A percentile compares a stretch with the other conserved stretches of the same genome.
These are phyloP conservation scores for Hydropotes inermis DNA, from an alignment of 2,113 vertebrate genomes.

Conservation along the genomic window DNA sequence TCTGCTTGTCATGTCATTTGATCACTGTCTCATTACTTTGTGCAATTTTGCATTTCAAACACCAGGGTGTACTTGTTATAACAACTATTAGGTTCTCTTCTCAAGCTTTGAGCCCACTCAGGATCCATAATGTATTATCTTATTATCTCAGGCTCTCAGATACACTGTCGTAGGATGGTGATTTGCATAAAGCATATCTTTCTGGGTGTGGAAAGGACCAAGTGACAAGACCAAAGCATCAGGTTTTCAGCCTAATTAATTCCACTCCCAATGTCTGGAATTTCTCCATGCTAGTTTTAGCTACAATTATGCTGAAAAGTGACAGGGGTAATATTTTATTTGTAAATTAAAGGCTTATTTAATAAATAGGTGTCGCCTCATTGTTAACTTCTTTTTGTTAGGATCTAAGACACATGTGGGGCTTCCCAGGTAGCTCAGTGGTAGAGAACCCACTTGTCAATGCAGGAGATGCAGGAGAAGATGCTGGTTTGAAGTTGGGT, in stretches of 20 bases:
- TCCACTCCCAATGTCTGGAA: neutral
- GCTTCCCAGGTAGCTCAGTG: neutral
- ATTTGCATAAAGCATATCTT: conserved; percentile 50
- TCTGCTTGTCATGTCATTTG: conserved; percentile 31
- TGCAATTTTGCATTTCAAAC: conserved; percentile 38
- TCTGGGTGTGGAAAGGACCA: neutral
- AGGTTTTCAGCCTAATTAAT: conserved; percentile 26
- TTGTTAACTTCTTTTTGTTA: neutral
- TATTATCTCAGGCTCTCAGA: conserved; percentile 52
- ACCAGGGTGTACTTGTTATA: neutral
- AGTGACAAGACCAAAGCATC: neutral
- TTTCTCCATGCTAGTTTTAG: conserved; percentile 20
- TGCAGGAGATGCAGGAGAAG: neutral
- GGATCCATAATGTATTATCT: conserved; percentile 7
- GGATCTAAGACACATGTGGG: neutral
- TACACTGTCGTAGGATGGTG: conserved; percentile 46
- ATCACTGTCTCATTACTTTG: neutral
- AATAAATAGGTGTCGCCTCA: neutral
- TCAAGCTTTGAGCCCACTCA: conserved; percentile 24
- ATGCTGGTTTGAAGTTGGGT: neutral
- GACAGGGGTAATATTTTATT: neutral
- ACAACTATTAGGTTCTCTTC: conserved; percentile 35
- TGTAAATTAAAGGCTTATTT: conserved; percentile 50
- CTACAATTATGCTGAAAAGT: neutral
- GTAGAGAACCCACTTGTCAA: neutral